Evolutionary conservation across 2,113 vertebrate genomes (phyloP).

Genomic region (Neogobius melanostomus): DNA sequence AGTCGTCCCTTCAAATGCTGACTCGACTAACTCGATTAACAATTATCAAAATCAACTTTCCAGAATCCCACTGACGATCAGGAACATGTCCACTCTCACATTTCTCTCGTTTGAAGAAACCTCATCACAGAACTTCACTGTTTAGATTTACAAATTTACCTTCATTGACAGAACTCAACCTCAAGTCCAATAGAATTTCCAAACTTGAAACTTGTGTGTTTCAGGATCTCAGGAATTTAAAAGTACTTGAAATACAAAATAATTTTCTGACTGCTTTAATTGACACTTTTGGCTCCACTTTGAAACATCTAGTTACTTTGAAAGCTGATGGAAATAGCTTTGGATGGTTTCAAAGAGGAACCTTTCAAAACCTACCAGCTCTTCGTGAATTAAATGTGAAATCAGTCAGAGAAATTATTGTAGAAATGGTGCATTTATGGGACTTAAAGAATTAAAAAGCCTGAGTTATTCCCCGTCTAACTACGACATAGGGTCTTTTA

Average conservation of each 20-base stretch:
- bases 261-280: no score
- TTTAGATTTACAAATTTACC: conserved; percentile 47
- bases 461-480: not conserved
- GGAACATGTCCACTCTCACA: conserved; percentile 33
- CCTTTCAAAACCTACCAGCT: no score
- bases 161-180: conserved; percentile 33
- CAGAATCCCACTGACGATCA: conserved; percentile 22
- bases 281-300: no score
- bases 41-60: conserved; percentile 39
- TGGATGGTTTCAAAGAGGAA: no score
- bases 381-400: no score
- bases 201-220: conserved; percentile 40
- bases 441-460: not conserved
- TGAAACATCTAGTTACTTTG: no score
- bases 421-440: not conserved
- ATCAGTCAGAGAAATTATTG: no score
- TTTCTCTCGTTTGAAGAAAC: conserved; percentile 55
- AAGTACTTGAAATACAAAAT: no score
- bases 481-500: not conserved
- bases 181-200: conserved; percentile 54
- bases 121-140: conserved; percentile 41
- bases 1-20: conserved; percentile 18
- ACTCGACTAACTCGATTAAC: conserved; percentile 25
- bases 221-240: no score
- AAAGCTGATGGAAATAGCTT: no score